Conservation (phyloP, 2,888 invertebrate genomes). For the Drosophila austrosaltans region DNA sequence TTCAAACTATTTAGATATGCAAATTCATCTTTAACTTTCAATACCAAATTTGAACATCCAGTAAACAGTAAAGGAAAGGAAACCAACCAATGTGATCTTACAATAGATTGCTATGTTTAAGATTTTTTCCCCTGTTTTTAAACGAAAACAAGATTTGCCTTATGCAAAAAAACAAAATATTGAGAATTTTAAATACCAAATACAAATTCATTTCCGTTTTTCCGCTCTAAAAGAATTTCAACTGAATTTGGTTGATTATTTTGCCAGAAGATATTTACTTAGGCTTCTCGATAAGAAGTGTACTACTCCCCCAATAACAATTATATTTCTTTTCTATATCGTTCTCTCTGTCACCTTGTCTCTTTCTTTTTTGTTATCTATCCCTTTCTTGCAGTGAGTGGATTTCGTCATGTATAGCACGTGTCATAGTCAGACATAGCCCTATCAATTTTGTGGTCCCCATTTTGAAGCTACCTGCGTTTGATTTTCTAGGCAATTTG, state of each 20-base stretch:
- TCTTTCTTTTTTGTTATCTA: background rate
- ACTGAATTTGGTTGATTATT: background rate
- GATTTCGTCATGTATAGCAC: conserved; percentile 1
- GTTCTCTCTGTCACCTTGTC: background rate
- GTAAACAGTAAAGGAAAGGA: too few relatives aligned
- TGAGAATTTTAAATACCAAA: background rate
- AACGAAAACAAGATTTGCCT: too few relatives aligned
- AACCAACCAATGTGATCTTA: too few relatives aligned
- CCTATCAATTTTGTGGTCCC: conserved; percentile 4
- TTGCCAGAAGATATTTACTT: conserved; percentile 1
- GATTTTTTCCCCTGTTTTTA: too few relatives aligned
- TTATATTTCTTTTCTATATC: too few relatives aligned
- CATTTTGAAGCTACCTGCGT: conserved; percentile 9
- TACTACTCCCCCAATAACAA: background rate
- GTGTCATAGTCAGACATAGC: conserved; percentile 1
- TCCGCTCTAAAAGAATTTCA: background rate
- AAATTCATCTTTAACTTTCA: too few relatives aligned
- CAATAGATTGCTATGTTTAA: too few relatives aligned
- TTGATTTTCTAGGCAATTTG: conserved; percentile 3
- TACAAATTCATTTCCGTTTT: background rate
- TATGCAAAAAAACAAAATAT: too few relatives aligned
- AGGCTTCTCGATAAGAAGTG: background rate
- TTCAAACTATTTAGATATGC: too few relatives aligned
- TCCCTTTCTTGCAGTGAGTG: background rate
- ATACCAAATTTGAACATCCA: too few relatives aligned